Base-by-base conservation (phyloP, 2,113 vertebrate species). In the Microcebus tavaratra region DNA sequence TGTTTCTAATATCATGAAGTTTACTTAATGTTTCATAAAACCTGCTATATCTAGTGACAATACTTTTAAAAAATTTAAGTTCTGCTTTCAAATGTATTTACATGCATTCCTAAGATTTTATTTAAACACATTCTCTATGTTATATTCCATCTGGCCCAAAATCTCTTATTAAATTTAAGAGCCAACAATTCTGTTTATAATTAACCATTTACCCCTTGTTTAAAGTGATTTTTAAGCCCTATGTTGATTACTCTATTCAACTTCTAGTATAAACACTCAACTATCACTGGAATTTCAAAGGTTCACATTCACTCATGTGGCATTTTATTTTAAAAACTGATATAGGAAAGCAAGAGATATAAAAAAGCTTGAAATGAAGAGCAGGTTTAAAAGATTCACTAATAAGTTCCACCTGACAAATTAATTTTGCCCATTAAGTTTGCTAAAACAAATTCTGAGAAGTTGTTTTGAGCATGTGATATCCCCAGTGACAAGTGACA, bases 381-480 rank as follows among this genome's bases (percentile, higher is more conserved):
- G 55, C 88, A 57, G 8, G 83, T 97, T 96, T 90, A 63, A 50
- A 86, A 97, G 70, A 97, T 63, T 73, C 48, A 59, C 29, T 73
- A 76, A 96, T 65, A 86, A 8, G 6, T 75, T 78, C 53, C 4
- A 17, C 25, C 83, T 75, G 48, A 92, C 73, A 97, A 94, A 92
- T 78, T 88, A 1, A 89, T 78, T 72, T 97, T 93, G 90, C 93
- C 31, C 81, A 75, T 82, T 78, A 93, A 87, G 57, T 63, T 76
- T 94, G 53, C 90, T 23, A 20, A 88, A 97, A 97, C 97, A 97
- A 97, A 98, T 97, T 97, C 96, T 96, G 55, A 94, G 94, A 98
- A 96, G 70, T 89, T 92, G n/a, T 96, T 96, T 96, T 97, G 50
- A 97, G 78, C 50, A 96, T 0, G 0, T 96, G 88, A 97, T 82